Base-by-base conservation (phyloP, 2,888 invertebrate species). In the Oxycera nigricornis region DNA sequence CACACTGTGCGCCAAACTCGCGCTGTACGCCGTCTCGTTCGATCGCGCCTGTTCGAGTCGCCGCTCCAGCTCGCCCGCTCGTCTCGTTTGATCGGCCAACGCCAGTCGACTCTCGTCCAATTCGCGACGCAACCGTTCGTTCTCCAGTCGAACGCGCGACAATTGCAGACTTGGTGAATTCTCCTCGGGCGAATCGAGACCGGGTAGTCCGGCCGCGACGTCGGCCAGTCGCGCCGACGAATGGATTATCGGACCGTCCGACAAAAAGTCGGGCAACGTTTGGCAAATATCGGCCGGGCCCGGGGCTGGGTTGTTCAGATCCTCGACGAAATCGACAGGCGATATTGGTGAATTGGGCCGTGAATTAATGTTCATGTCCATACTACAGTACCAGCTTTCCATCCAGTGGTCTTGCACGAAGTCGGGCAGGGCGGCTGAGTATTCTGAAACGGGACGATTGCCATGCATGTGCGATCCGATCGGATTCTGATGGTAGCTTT, bases 331-430 rank as follows among this genome's bases (percentile, higher is more conserved):
- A 73, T 81, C 81, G 30, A 81, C 76, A 0, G 83, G 82, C 1
- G 79, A 78, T 17, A 77, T 75, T 1, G 79, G 79, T 0, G 85
- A 84, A 55, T 82, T 83, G 2, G 82, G 82, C 6, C 83, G 82
- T 30, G 85, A 84, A 59, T 81, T 81, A 1, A 81, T 79, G 74
- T 82, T 82, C 78, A 82, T 81, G n/a, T 83, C 83, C 2, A 70
- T 14, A 75, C 82, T 82, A 28, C 79, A 80, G 77, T 83, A 83
- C 83, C 84, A 84, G 80, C 94, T 92, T 81, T 93, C 93, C 46
- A 94, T 91, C 83, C 94, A 89, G 84, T 95, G 95, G 84, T 95
- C 95, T 83, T 95, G 95, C 70, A 95, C 95, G 86, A 95, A 95
- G 83, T 95, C 95, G 0, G 95, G 95, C 78, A 94, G 83, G 7